These are phyloP conservation scores for Rousettus madagascariensis DNA, from an alignment of 2,797 vertebrate genomes.

Conservation along the genomic window DNA sequence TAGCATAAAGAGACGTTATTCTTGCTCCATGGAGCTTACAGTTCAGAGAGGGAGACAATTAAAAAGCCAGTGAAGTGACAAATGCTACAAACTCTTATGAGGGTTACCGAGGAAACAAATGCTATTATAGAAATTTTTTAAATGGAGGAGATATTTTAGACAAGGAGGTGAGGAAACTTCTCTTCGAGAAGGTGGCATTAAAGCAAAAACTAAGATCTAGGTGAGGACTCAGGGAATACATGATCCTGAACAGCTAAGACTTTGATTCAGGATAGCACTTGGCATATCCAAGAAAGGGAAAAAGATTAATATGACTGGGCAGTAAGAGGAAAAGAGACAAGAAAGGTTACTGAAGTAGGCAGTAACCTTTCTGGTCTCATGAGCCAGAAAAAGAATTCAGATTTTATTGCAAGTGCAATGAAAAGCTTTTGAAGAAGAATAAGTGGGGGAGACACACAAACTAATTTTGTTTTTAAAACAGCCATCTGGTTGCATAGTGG, in stretches of 20 bases:
- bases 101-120: background rate
- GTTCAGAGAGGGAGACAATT: background rate
- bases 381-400: background rate
- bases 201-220: background rate
- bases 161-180: background rate
- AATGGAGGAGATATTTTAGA: background rate
- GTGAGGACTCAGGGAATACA: background rate
- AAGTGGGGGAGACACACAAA: background rate
- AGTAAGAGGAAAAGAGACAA: background rate
- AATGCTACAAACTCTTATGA: background rate
- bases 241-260: background rate
- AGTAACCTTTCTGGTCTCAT: background rate
- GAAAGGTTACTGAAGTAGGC: background rate
- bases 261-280: fast-evolving
- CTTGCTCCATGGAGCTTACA: background rate
- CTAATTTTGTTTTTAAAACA: background rate
- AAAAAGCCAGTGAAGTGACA: background rate
- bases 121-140: background rate
- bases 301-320: background rate
- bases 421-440: background rate
- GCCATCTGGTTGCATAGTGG: background rate
- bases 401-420: background rate
- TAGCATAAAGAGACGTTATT: background rate
- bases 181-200: background rate
- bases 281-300: background rate